Conservation (phyloP, 1,140 invertebrate species). For the Ectropis grisescens region DNA sequence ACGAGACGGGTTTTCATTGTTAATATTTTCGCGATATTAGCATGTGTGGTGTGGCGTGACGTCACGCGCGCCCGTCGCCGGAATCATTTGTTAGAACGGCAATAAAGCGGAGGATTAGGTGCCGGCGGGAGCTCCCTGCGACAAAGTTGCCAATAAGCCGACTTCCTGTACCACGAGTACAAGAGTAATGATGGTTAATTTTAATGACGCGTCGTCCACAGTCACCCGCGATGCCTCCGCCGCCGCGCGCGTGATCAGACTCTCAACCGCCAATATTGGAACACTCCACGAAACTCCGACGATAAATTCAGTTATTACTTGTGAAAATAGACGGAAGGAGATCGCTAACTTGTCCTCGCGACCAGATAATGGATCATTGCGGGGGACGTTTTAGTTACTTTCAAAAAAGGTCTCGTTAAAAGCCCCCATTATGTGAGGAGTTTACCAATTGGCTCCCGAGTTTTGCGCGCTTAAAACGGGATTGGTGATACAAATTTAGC, state of each 20-base stretch:
- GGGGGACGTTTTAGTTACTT: conserved; percentile 57
- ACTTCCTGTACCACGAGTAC: conserved; percentile 41
- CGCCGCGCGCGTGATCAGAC: conserved; percentile 49
- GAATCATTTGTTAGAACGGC: conserved; percentile 48
- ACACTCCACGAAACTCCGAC: conserved; percentile 56
- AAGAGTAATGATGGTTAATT: conserved; percentile 69
- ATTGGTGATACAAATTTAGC: conserved; percentile 16
- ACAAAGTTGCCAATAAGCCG: conserved; percentile 57
- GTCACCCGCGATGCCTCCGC: conserved; percentile 26
- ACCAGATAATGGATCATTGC: conserved; percentile 68
- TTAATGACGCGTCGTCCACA: conserved; percentile 62
- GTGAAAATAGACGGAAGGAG: conserved; percentile 69
- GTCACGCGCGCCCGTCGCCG: conserved; percentile 12
- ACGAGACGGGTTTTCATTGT: too few relatives aligned
- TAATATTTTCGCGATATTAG: conserved; percentile 7
- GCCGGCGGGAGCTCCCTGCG: conserved; percentile 30
- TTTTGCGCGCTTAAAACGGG: conserved; percentile 21
- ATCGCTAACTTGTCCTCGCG: conserved; percentile 67
- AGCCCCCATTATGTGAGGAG: conserved; percentile 54
- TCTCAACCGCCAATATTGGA: conserved; percentile 57
- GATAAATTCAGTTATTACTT: conserved; percentile 71
- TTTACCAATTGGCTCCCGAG: conserved; percentile 43
- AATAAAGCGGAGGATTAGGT: conserved; percentile 54
- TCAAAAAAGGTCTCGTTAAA: conserved; percentile 57
- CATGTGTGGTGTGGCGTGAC: conserved; percentile 12